Conservation (phyloP, 2,113 vertebrate genomes). For the Callaeas wilsoni region DNA sequence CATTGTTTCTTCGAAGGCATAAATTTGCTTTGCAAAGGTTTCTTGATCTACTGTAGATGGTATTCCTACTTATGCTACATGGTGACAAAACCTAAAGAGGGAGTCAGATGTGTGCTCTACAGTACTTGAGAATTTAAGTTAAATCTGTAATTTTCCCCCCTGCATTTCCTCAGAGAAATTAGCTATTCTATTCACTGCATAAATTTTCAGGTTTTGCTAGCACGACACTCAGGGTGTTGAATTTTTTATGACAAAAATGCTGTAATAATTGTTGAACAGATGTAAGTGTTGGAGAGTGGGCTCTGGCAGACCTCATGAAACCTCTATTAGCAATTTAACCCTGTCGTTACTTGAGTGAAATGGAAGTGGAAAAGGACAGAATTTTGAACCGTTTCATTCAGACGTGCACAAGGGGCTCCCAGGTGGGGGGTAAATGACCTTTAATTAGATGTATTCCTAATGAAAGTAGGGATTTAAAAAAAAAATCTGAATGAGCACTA, state of each 20-base stretch:
- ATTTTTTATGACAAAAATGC: conserved; percentile 98
- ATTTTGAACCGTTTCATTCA: not conserved
- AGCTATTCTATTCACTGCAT: conserved; percentile 96
- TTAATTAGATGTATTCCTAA: not conserved
- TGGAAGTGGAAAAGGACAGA: not conserved
- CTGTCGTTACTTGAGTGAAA: conserved; percentile 62
- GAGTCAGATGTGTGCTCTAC: conserved; percentile 75
- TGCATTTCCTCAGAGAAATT: conserved; percentile 95
- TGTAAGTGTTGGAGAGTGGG: conserved; percentile 94
- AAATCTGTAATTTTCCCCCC: conserved; percentile 85
- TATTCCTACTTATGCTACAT: conserved; percentile 39
- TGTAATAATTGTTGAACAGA: conserved; percentile 99
- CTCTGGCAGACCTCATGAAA: conserved; percentile 91
- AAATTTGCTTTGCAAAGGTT: conserved; percentile 21
- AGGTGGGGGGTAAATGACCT: not conserved
- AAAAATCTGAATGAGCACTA: not conserved
- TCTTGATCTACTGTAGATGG: not conserved
- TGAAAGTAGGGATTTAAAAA: not conserved
- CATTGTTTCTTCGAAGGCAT: conserved; percentile 46
- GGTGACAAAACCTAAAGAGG: conserved; percentile 67
- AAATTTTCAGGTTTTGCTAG: conserved; percentile 96
- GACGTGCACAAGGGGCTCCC: not conserved
- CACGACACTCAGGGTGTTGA: conserved; percentile 93
- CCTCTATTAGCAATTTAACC: conserved; percentile 95
- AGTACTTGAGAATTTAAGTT: conserved; percentile 84